These are phyloP conservation scores for Xanthostigma xanthostigma DNA, from an alignment of 2,888 invertebrate genomes.

Conservation along the genomic window DNA sequence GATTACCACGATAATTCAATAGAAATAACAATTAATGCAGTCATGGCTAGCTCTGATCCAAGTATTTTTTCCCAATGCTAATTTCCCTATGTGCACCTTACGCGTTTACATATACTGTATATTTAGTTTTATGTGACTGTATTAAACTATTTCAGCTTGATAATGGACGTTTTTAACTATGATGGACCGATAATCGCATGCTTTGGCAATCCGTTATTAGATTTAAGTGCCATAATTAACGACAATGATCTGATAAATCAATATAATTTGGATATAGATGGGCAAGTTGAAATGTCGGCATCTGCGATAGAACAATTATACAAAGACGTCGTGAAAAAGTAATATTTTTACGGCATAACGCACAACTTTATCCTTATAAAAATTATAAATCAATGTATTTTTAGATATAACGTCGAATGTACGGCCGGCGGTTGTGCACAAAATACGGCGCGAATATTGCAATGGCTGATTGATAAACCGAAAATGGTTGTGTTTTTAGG, in stretches of 20 bases:
- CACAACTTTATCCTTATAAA: too few relatives aligned
- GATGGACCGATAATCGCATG: conserved; percentile 18
- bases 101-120: too few relatives aligned
- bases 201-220: conserved; percentile 31
- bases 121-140: too few relatives aligned
- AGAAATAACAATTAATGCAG: too few relatives aligned
- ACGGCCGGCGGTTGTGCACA: conserved; percentile 33
- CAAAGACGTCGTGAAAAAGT: conserved; percentile 19
- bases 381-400: conserved; percentile 6
- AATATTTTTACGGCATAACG: neutral
- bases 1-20: too few relatives aligned
- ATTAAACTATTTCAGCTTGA: too few relatives aligned
- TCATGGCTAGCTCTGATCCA: too few relatives aligned
- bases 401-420: conserved; percentile 17
- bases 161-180: too few relatives aligned
- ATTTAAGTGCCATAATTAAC: conserved; percentile 22
- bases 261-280: conserved; percentile 25
- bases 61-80: too few relatives aligned
- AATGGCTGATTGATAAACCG: conserved; percentile 23
- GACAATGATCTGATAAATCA: conserved; percentile 21
- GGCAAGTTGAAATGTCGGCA: conserved; percentile 23
- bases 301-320: conserved; percentile 20
- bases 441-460: conserved; percentile 32
- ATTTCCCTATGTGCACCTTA: too few relatives aligned
- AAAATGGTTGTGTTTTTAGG: conserved; percentile 30